These are phyloP conservation scores for Sweltsa coloradensis DNA, from an alignment of 1,140 invertebrate genomes.

Conservation along the genomic window DNA sequence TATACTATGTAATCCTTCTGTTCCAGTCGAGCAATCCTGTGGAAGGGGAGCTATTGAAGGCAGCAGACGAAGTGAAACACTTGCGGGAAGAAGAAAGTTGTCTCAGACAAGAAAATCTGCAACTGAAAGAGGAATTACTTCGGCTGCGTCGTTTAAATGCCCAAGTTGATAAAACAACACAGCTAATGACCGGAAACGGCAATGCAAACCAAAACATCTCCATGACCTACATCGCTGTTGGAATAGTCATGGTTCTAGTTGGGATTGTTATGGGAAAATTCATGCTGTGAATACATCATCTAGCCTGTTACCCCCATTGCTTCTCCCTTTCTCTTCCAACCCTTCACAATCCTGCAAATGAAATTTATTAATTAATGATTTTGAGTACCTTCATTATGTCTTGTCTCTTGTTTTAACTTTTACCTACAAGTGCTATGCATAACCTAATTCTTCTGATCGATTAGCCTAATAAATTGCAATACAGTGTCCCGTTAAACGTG, in stretches of 20 bases:
- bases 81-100: conserved; percentile 61
- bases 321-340: no score
- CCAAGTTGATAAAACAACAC: conserved; percentile 15
- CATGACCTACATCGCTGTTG: conserved; percentile 30
- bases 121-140: conserved; percentile 42
- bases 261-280: conserved; percentile 36
- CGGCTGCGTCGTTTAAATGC: conserved; percentile 17
- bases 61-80: conserved; percentile 55
- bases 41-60: conserved; percentile 48
- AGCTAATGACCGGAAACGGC: conserved; percentile 16
- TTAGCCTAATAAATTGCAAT: no score
- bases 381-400: no score
- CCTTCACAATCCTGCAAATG: no score
- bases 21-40: conserved; percentile 20
- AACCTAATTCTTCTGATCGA: no score
- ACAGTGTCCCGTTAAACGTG: no score
- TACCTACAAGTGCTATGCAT: no score
- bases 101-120: conserved; percentile 67
- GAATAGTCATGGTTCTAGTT: conserved; percentile 28
- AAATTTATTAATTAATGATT: no score
- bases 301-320: no score
- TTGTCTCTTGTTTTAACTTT: no score
- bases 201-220: conserved; percentile 22
- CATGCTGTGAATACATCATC: conserved; percentile 31
- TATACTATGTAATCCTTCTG: no score